Percentiles rank a stretch among this genome's conserved stretches.
Conservation (phyloP, 92 coral and sea anemone genomes). For the Phenganax marumi region DNA sequence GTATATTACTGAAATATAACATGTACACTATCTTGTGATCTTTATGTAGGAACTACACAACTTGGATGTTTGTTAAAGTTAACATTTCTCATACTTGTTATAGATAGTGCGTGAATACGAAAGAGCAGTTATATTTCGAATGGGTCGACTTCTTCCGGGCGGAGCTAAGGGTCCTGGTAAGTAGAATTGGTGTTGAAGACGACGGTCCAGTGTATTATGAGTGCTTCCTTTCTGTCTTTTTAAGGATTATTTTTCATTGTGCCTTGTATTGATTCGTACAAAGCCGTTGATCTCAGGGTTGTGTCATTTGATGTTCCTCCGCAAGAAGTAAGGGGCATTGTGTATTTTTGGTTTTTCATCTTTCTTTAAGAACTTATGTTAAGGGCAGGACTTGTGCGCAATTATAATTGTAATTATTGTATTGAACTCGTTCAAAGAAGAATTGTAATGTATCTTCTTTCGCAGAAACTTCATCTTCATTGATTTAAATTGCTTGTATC, state of each 20-base stretch:
- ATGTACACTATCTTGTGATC: no score
- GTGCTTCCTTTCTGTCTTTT: not conserved
- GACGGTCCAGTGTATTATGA: not conserved
- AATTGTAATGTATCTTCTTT: no score
- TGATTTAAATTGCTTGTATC: no score
- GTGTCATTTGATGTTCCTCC: conserved; percentile 98
- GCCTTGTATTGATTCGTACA: conserved; percentile 90
- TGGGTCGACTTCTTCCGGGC: conserved; percentile 81
- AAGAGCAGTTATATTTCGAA: conserved; percentile 89
- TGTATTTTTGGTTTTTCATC: not conserved
- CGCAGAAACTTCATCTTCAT: no score
- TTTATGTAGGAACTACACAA: no score
- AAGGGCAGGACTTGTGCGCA: not conserved
- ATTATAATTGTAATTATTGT: no score
- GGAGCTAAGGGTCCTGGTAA: conserved; percentile 99
- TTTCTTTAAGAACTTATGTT: not conserved
- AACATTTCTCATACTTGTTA: not conserved
- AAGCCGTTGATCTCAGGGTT: conserved; percentile 81
- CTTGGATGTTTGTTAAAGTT: no score
- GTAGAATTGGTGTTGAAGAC: not conserved
- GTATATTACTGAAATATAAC: not conserved
- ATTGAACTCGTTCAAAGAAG: no score
- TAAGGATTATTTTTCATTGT: conserved; percentile 82
- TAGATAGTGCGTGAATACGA: conserved; percentile 96
- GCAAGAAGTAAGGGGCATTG: conserved; percentile 67